Percentiles rank a stretch among this genome's conserved stretches.
Evolutionary conservation across 2,113 vertebrate genomes (phyloP).

Genomic region (Leptocoma aspasia): DNA sequence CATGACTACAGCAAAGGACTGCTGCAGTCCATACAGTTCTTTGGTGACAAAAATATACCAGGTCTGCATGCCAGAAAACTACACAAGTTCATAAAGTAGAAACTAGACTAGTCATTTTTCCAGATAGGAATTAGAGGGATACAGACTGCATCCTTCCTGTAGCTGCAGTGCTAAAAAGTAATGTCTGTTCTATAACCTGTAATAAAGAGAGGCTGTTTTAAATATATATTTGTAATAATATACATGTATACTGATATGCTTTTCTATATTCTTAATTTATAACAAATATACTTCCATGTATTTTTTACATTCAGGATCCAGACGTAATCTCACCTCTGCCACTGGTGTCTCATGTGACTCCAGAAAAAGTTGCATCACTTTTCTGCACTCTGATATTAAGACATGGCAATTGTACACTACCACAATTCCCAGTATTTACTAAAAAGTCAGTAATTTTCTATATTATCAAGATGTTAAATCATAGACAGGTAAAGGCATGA

Average conservation of each 20-base stretch:
- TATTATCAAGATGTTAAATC: background rate
- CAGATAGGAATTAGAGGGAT: background rate
- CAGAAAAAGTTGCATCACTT: background rate
- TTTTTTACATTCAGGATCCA: background rate
- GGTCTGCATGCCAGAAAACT: background rate
- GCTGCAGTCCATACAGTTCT: background rate
- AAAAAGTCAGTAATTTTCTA: background rate
- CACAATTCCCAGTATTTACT: background rate
- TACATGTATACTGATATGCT: background rate
- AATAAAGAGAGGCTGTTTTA: background rate
- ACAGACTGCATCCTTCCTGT: background rate
- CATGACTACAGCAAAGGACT: background rate
- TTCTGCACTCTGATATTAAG: background rate
- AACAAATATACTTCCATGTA: background rate
- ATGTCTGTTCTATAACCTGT: background rate
- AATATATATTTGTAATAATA: background rate
- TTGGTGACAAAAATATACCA: background rate
- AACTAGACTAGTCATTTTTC: background rate
- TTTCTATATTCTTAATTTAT: background rate
- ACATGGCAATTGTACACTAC: background rate
- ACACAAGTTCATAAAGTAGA: background rate
- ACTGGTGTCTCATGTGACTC: background rate
- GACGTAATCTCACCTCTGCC: background rate
- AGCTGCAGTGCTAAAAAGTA: background rate
- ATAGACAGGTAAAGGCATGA: background rate